Evolutionary conservation across 2,888 invertebrate genomes (phyloP), one percentile per base, ranked within the genome.

Genomic region (Luperina nickerlii): DNA sequence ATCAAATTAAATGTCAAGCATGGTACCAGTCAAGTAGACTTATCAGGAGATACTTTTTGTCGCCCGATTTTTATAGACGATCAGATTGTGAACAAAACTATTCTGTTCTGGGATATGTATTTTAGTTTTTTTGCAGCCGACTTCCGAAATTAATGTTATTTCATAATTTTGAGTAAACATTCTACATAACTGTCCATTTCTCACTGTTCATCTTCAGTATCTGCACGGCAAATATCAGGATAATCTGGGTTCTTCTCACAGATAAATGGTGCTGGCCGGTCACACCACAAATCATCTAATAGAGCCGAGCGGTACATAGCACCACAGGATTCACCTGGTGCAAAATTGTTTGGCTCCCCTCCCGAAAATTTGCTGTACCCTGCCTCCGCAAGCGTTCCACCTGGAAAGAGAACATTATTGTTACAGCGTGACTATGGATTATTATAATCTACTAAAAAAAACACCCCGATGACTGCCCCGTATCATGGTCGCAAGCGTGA

Each of bases 301-400:
- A 82, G 48, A 0, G 87, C 93, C 0, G 69, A 68, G 0, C 93
- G 85, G 79, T 88, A 90, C 5, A 94, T 84, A 0, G 90, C 85
- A 1, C 93, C 92, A 66, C 94, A 95, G 78, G 24, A 91, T 81
- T 94, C 91, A 0, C 91, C 92, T 0, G 82, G 78, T 0, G 90
- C 76, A 0, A 86, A 32, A 67, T 94, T 93, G 75, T 93, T 91
- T 0, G 94, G 94, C 73, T 94, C 91, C 0, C 90, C 91, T 0
- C n/a, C 69, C 0, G 82, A 67, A 87, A 93, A 95, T 51, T 88
- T 90, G 48, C 74, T 76, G 78, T 91, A 95, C 0, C 95, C 95
- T 1, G 94, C 94, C n/a, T 90, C 86, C 0, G 60, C 45, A 20
- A 76, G 13, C 7, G 76, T 76, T 76, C 76, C 32, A 1, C 76